Conservation (phyloP, 2,113 vertebrate species). For the Ginglymostoma cirratum region DNA sequence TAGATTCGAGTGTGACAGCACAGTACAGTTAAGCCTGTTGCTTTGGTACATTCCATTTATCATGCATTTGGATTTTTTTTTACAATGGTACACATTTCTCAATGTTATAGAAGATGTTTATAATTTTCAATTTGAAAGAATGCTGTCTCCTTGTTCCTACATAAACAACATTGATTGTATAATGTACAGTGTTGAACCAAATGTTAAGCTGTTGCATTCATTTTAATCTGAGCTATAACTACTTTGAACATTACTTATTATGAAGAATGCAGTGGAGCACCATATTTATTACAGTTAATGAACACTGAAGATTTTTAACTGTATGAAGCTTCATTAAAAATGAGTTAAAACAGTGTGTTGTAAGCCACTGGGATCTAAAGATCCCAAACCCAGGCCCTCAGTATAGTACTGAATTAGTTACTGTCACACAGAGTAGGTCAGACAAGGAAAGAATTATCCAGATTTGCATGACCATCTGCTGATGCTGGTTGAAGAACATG, state of each 20-base stretch:
- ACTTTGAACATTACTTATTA: constrained; percentile 4
- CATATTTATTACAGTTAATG: constrained; percentile 19
- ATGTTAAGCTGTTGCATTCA: constrained; percentile 12
- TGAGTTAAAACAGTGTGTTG: neutral
- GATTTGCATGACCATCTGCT: neutral
- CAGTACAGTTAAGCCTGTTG: too few species aligned
- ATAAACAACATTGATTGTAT: constrained; percentile 6
- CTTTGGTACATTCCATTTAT: constrained; percentile 31
- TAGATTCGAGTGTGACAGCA: neutral
- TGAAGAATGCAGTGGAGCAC: constrained; percentile 10
- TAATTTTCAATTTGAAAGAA: constrained; percentile 27
- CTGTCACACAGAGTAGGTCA: neutral
- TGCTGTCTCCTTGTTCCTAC: neutral
- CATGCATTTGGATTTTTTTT: neutral
- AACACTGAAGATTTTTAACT: constrained; percentile 27
- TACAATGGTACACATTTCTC: constrained; percentile 32
- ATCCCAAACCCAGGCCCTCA: neutral
- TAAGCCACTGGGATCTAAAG: neutral
- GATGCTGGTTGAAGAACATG: neutral
- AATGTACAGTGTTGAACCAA: constrained; percentile 2
- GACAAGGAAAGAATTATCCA: neutral
- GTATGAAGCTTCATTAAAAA: constrained; percentile 32
- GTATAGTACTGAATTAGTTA: neutral
- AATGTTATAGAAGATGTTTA: constrained; percentile 24
- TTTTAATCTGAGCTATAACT: constrained; percentile 23